Evolutionary conservation across 2,113 vertebrate species (phyloP).

Genomic region (Cryptomyrus ogoouensis): DNA sequence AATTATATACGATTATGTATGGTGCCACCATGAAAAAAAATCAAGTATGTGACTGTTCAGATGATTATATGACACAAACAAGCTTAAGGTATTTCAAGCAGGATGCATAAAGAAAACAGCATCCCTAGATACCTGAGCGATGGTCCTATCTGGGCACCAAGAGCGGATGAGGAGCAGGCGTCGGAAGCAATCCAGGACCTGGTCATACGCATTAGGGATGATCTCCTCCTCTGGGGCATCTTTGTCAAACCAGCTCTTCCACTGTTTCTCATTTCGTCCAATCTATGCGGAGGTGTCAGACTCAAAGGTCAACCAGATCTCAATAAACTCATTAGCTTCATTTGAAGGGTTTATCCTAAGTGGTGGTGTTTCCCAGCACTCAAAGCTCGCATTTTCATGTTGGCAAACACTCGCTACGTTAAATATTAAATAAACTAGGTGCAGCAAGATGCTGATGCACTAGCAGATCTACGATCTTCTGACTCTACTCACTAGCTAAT

Average conservation of each 20-base stretch:
- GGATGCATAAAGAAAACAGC: neutral
- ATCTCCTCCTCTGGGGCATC: constrained; percentile 86
- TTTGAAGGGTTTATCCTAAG: neutral
- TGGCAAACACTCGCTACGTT: neutral
- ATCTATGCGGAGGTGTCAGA: constrained; percentile 63
- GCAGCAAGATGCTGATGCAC: neutral
- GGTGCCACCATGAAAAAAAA: neutral
- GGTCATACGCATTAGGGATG: constrained; percentile 77
- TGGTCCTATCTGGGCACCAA: constrained; percentile 94
- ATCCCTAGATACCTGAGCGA: constrained; percentile 74
- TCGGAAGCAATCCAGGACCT: constrained; percentile 79
- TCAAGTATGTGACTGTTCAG: neutral
- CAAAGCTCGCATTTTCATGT: neutral
- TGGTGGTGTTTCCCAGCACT: neutral
- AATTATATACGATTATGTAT: neutral
- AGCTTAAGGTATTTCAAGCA: neutral
- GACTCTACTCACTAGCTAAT: neutral
- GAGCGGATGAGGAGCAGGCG: constrained; percentile 85
- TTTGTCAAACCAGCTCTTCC: constrained; percentile 93
- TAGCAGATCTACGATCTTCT: neutral
- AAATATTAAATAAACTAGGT: neutral
- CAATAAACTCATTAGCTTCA: neutral
- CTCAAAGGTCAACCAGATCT: constrained; percentile 30
- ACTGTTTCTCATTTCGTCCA: constrained; percentile 79
- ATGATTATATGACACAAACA: neutral